Conservation (phyloP, 2,797 vertebrate genomes). For the Diplodus puntazzo region DNA sequence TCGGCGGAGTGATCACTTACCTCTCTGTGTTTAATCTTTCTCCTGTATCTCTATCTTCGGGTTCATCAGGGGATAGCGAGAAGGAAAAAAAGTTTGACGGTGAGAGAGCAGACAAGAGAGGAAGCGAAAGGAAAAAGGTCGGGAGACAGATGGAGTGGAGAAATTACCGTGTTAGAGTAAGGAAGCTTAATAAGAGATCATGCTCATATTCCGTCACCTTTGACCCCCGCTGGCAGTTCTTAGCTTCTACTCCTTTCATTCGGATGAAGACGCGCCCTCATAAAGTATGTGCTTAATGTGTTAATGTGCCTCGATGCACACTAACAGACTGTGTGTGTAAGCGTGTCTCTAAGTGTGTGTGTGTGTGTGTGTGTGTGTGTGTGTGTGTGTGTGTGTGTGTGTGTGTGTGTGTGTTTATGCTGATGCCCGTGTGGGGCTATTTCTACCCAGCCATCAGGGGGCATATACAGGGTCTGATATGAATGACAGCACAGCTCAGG, state of each 20-base stretch:
- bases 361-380: background rate
- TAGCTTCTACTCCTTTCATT: slow-evolving; percentile 34
- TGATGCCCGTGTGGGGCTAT: background rate
- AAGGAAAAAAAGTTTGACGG: background rate
- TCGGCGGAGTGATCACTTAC: slow-evolving; percentile 24
- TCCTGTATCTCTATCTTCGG: background rate
- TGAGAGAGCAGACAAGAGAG: background rate
- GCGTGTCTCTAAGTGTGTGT: background rate
- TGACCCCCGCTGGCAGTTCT: slow-evolving; percentile 20
- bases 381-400: background rate
- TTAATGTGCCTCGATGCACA: slow-evolving; percentile 33
- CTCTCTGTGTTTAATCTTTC: slow-evolving; percentile 4
- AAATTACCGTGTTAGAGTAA: slow-evolving; percentile 34
- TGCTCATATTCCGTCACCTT: slow-evolving; percentile 68
- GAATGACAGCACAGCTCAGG: slow-evolving; percentile 28
- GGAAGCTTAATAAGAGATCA: slow-evolving; percentile 60
- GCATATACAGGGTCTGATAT: slow-evolving; percentile 15
- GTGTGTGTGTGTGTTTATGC: background rate
- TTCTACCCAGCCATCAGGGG: slow-evolving; percentile 4
- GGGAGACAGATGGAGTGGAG: slow-evolving; percentile 27
- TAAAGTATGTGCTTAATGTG: slow-evolving; percentile 10
- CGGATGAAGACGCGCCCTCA: slow-evolving; percentile 20
- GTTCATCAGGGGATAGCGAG: slow-evolving; percentile 21
- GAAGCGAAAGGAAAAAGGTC: background rate
- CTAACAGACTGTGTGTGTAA: background rate